These are phyloP conservation scores for Brachionus asplanchnoidis DNA, from an alignment of 1,140 invertebrate species.

Conservation along the genomic window DNA sequence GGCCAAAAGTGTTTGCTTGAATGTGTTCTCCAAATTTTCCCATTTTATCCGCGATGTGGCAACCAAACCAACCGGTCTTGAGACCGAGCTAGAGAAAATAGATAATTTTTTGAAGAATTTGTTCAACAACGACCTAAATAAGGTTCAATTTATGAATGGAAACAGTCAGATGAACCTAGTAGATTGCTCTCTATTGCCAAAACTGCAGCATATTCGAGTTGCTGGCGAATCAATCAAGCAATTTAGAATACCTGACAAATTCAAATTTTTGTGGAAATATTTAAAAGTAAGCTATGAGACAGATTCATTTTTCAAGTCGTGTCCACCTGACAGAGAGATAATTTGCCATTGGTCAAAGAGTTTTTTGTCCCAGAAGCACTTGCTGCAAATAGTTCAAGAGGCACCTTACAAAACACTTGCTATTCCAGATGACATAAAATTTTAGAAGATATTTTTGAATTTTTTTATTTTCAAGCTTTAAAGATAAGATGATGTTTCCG, in stretches of 20 bases:
- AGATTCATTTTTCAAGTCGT: conserved; percentile 62
- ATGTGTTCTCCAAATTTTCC: conserved; percentile 64
- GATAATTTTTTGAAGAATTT: conserved; percentile 55
- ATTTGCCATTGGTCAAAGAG: conserved; percentile 59
- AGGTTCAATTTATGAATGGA: conserved; percentile 57
- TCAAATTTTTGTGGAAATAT: conserved; percentile 63
- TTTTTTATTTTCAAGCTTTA: neutral
- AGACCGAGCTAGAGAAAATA: conserved; percentile 57
- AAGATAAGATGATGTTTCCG: neutral
- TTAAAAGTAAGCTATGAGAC: conserved; percentile 61
- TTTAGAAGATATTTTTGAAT: neutral
- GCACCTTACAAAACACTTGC: conserved; percentile 13
- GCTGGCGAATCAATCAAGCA: conserved; percentile 61
- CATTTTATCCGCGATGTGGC: conserved; percentile 62
- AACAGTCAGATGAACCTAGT: conserved; percentile 57
- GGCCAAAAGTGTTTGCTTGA: conserved; percentile 58
- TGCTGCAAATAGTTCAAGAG: conserved; percentile 33
- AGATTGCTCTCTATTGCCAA: conserved; percentile 62
- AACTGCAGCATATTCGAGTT: conserved; percentile 62
- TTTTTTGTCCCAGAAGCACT: conserved; percentile 16
- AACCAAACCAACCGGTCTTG: conserved; percentile 56
- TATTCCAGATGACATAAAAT: conserved; percentile 2
- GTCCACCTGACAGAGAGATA: conserved; percentile 65
- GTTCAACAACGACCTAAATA: neutral
- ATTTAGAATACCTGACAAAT: conserved; percentile 61